These are phyloP conservation scores for Phyllopteryx taeniolatus DNA, from an alignment of 2,113 vertebrate genomes.

Conservation along the genomic window DNA sequence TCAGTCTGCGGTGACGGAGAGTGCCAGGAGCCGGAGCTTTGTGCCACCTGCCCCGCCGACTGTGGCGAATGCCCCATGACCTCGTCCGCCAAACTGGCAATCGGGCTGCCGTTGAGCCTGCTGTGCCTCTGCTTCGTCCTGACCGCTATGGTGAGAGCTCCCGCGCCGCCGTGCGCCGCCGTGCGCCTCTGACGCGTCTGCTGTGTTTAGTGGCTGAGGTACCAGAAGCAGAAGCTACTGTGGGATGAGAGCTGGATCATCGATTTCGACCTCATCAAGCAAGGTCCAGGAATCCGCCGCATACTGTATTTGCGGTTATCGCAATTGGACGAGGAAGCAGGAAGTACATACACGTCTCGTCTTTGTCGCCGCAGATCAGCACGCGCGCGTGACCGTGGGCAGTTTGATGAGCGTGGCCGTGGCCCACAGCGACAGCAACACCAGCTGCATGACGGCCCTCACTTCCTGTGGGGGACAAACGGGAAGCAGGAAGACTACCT, in stretches of 20 bases:
- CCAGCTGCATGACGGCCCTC: conserved; percentile 72
- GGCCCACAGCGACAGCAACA: conserved; percentile 68
- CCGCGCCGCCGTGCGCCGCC: not conserved
- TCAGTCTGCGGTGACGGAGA: conserved; percentile 77
- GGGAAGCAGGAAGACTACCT: conserved; percentile 62
- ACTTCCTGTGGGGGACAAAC: conserved; percentile 69
- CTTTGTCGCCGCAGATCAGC: conserved; percentile 44
- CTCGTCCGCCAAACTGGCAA: conserved; percentile 58
- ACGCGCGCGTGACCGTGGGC: conserved; percentile 50
- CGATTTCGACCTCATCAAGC: conserved; percentile 77
- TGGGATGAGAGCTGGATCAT: conserved; percentile 87
- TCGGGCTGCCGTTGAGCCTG: conserved; percentile 74
- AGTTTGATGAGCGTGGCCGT: conserved; percentile 66
- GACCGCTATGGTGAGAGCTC: conserved; percentile 67
- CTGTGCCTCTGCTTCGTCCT: conserved; percentile 72
- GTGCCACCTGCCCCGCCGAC: conserved; percentile 76
- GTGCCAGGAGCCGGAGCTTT: conserved; percentile 79
- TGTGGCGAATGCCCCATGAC: conserved; percentile 79
- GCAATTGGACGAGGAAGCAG: not conserved
- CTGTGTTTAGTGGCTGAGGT: conserved; percentile 76
- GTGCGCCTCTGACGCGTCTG: not conserved
- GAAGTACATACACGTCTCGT: not conserved
- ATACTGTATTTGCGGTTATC: too few relatives aligned
- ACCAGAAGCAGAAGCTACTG: conserved; percentile 84
- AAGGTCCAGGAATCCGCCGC: conserved; percentile 58